These are phyloP conservation scores for Polyommatus iphigenia DNA, from an alignment of 2,888 invertebrate genomes.

Conservation along the genomic window DNA sequence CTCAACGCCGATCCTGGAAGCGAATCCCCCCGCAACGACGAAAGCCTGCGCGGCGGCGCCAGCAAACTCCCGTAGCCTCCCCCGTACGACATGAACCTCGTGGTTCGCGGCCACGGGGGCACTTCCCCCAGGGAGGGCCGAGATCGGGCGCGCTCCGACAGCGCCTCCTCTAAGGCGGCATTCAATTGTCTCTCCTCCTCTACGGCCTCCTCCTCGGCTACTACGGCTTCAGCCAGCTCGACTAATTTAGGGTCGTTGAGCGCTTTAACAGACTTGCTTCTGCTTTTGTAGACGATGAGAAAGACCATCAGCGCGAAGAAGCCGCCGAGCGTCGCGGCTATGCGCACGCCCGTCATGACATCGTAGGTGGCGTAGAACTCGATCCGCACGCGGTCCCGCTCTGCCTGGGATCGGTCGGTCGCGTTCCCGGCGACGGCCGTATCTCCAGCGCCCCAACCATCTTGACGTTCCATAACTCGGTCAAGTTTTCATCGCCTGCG, in stretches of 20 bases:
- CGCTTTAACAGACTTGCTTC: conserved; percentile 87
- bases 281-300: conserved; percentile 94
- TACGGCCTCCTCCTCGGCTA: conserved; percentile 83
- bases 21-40: conserved; percentile 80
- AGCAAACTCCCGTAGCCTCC: conserved; percentile 86
- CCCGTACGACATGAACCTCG: conserved; percentile 73
- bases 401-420: conserved; percentile 68
- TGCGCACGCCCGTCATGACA: conserved; percentile 95
- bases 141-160: conserved; percentile 72
- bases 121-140: conserved; percentile 85
- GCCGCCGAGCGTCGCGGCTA: conserved; percentile 94
- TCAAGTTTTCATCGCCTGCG: conserved; percentile 76
- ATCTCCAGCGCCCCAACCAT: conserved; percentile 67
- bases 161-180: conserved; percentile 85
- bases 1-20: conserved; percentile 81
- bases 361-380: conserved; percentile 95
- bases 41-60: conserved; percentile 84
- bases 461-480: conserved; percentile 70
- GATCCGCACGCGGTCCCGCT: conserved; percentile 85
- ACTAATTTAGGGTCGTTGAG: conserved; percentile 90
- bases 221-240: conserved; percentile 88
- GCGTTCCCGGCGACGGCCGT: conserved; percentile 61
- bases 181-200: conserved; percentile 87
- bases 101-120: conserved; percentile 74
- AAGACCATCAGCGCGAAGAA: conserved; percentile 96